Percentiles rank a stretch among this genome's conserved stretches.
Evolutionary conservation across 2,888 invertebrate genomes (phyloP).

Genomic region (Saturnia pavonia): DNA sequence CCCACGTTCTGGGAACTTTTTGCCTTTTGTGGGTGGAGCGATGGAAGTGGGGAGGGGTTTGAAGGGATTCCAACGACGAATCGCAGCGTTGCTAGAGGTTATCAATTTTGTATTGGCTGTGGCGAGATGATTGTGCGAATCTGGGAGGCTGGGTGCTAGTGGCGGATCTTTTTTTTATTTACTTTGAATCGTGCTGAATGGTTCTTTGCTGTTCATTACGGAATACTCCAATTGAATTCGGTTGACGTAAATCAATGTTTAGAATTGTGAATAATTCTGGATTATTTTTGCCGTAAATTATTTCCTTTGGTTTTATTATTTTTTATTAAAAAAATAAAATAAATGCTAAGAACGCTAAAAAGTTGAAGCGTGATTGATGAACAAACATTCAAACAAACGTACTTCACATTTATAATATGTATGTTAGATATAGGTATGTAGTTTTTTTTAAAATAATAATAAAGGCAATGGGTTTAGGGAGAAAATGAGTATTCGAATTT

Average conservation of each 20-base stretch:
- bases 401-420: no score
- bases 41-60: conserved; percentile 74
- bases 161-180: conserved; percentile 66
- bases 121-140: conserved; percentile 77
- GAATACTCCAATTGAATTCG: conserved; percentile 68
- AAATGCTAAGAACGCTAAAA: no score
- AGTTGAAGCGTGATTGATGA: no score
- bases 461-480: no score
- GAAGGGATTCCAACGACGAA: conserved; percentile 55
- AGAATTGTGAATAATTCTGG: conserved; percentile 59
- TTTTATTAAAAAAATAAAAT: no score
- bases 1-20: conserved; percentile 55
- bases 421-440: no score
- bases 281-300: not conserved
- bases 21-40: conserved; percentile 74
- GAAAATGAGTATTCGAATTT: no score
- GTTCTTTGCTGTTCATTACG: conserved; percentile 56
- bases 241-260: conserved; percentile 71
- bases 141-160: conserved; percentile 74
- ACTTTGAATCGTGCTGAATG: conserved; percentile 62
- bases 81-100: conserved; percentile 36
- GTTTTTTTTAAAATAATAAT: no score
- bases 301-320: not conserved
- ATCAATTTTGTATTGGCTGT: conserved; percentile 65
- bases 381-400: no score